A percentile compares a stretch with the other conserved stretches of the same genome.
Evolutionary conservation across 1,140 invertebrate genomes (phyloP).

Genomic region (Aphaenogaster rudis): DNA sequence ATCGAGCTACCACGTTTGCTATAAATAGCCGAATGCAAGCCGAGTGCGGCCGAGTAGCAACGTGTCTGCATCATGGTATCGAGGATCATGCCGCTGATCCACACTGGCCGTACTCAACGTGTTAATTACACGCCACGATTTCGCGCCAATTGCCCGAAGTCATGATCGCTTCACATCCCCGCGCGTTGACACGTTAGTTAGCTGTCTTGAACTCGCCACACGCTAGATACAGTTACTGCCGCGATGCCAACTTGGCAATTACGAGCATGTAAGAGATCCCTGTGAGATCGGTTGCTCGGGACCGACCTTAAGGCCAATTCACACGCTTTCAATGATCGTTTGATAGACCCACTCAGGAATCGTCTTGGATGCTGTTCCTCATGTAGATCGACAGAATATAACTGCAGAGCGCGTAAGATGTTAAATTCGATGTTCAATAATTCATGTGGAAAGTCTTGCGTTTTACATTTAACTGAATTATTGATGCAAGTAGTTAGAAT

Average conservation of each 20-base stretch:
- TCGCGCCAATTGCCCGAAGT: slow-evolving; percentile 57
- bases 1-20: slow-evolving; percentile 16
- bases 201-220: slow-evolving; percentile 21
- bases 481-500: neutral
- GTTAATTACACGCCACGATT: slow-evolving; percentile 52
- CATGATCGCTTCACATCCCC: slow-evolving; percentile 50
- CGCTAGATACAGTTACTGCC: slow-evolving; percentile 29
- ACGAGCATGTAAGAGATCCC: neutral
- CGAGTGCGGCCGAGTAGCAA: slow-evolving; percentile 14
- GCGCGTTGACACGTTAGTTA: slow-evolving; percentile 50
- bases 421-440: neutral
- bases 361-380: neutral
- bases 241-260: slow-evolving; percentile 38
- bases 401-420: neutral
- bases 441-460: neutral
- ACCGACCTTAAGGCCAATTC: neutral
- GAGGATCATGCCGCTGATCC: slow-evolving; percentile 30
- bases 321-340: neutral
- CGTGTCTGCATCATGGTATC: neutral
- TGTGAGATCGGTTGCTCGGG: neutral
- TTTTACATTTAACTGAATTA: neutral
- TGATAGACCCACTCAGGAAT: neutral
- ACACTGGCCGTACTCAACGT: slow-evolving; percentile 26
- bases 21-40: slow-evolving; percentile 44
- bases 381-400: neutral